phyloP scores from a whole-genome alignment of 2,797 vertebrate genomes.

The Vultur gryphus region DNA sequence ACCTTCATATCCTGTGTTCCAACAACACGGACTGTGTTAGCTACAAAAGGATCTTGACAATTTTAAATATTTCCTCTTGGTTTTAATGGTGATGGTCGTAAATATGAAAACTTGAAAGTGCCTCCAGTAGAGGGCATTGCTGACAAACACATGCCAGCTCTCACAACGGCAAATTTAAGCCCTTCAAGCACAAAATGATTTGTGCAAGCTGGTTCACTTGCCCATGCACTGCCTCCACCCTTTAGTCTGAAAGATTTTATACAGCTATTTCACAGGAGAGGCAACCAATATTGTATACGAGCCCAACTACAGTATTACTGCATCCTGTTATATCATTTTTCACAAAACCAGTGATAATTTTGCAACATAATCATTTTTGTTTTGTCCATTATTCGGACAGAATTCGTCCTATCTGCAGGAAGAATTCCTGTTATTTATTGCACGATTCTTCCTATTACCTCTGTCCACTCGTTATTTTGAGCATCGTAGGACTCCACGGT shows the following conservation, averaged over 20 bases:
- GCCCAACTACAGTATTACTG: rapidly evolving
- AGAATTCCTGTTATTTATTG: rapidly evolving
- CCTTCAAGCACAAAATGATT: not conserved
- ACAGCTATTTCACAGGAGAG: not conserved
- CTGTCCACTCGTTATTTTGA: conserved; percentile 95
- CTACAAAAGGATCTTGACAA: not conserved
- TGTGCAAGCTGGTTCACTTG: rapidly evolving
- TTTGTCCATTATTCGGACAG: rapidly evolving
- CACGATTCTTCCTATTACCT: conserved; percentile 74
- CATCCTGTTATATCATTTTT: rapidly evolving
- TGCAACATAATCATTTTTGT: rapidly evolving
- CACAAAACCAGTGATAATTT: rapidly evolving
- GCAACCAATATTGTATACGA: not conserved
- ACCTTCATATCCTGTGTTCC: rapidly evolving
- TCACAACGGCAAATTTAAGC: rapidly evolving
- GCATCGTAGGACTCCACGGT: conserved; percentile 94
- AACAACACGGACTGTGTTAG: not conserved
- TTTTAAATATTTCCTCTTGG: not conserved
- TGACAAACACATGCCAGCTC: not conserved
- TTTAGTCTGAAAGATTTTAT: not conserved
- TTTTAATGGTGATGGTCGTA: rapidly evolving
- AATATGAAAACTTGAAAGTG: rapidly evolving
- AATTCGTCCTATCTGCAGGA: not conserved
- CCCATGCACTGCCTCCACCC: no score
- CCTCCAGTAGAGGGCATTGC: not conserved